Base-by-base conservation (phyloP, 2,888 invertebrate genomes). In the Ryuthela nishihirai region DNA sequence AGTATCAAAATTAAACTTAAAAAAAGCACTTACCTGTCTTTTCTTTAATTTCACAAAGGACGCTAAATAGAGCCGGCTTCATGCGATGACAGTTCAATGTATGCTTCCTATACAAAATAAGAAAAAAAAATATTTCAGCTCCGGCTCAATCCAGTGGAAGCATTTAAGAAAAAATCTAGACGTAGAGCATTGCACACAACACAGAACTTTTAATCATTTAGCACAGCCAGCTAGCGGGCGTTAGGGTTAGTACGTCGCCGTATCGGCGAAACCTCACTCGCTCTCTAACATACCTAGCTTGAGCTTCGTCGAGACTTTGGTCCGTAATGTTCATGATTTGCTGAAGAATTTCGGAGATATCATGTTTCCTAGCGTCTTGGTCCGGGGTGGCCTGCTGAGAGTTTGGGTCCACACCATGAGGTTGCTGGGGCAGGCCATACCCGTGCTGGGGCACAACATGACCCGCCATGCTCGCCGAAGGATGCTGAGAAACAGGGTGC, bases 281-380 rank as follows among this genome's bases (percentile, higher is more conserved):
- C n/a, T n/a, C n/a, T n/a, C n/a, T n/a, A n/a, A 50, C 67, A 69
- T 74, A 82, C 83, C 83, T 82, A 52, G 95, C 95, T 79, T 98
- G 97, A 41, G 97, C 97, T 79, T 98, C 97, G 75, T 97, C 97
- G 73, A 98, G 80, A 68, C 92, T 93, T 79, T 98, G 97, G 77
- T 97, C 97, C 45, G 95, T 97, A 71, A 98, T 97, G 76, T 95
- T 97, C 95, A 98, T 95, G 58, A 98, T 98, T 78, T 97, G 97
- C 76, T 97, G 95, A 62, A 98, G 80, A 71, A 97, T 95, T 77
- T 97, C 95, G 23, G 93, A 93, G 70, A 97, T 97, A 76, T 97
- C 95, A 74, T 95, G 94, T 77, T 93, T 94, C 61, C 91, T 82
- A 23, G 54, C 39, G 10, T 87, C 85, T 70, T 66, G 65, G 43